phyloP scores from a whole-genome alignment of 2,888 invertebrate genomes.

The Stictocephala bisonia region DNA sequence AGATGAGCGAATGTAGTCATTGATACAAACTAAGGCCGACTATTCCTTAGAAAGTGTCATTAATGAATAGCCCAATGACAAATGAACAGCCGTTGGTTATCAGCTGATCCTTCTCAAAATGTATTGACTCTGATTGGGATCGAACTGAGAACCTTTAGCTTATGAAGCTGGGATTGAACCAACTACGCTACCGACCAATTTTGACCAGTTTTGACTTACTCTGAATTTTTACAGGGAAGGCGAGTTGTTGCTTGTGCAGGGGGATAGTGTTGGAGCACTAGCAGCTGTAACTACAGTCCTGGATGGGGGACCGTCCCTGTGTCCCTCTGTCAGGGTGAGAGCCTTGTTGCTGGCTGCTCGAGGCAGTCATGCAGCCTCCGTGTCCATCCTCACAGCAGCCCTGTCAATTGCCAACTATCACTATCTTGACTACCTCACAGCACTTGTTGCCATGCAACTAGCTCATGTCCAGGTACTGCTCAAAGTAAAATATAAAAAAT shows the following conservation, averaged over 20 bases:
- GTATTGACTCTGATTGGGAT: no score
- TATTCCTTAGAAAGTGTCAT: no score
- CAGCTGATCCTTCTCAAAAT: no score
- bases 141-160: no score
- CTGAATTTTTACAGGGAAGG: constrained; percentile 60
- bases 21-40: no score
- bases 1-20: no score
- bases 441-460: constrained; percentile 80
- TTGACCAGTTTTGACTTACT: neutral
- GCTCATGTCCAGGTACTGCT: constrained; percentile 79
- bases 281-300: constrained; percentile 65
- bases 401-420: constrained; percentile 79
- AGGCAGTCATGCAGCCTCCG: constrained; percentile 66
- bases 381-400: constrained; percentile 72
- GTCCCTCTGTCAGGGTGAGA: constrained; percentile 70
- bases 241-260: constrained; percentile 64
- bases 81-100: no score
- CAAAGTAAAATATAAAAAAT: no score
- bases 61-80: no score
- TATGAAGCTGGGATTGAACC: no score
- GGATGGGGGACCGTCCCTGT: constrained; percentile 61
- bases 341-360: constrained; percentile 77
- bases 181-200: no score
- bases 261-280: constrained; percentile 63
- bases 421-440: constrained; percentile 81